phyloP scores from a whole-genome alignment of 1,140 invertebrate genomes.

The Trachymyrmex septentrionalis region DNA sequence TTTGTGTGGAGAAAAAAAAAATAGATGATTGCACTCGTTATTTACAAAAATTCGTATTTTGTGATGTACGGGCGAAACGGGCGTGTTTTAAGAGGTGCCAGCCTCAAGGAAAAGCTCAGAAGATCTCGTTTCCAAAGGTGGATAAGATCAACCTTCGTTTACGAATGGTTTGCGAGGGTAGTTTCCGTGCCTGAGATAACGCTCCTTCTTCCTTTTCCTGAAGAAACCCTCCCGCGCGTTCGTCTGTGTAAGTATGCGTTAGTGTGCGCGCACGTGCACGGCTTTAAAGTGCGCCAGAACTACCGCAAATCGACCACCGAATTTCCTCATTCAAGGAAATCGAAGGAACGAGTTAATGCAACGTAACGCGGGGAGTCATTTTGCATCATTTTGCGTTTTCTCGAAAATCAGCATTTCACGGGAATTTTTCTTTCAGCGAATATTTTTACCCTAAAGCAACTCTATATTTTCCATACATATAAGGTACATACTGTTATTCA shows the following conservation, averaged over 20 bases:
- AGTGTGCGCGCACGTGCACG: not conserved
- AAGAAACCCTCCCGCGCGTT: slow-evolving; percentile 4
- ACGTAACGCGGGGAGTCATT: not conserved
- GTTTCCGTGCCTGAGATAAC: slow-evolving; percentile 69
- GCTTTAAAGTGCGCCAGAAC: slow-evolving; percentile 38
- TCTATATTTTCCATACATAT: not conserved
- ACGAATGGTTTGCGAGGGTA: slow-evolving; percentile 64
- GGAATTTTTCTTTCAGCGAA: slow-evolving; percentile 59
- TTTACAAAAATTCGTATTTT: not conserved
- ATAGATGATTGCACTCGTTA: not conserved
- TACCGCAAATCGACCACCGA: slow-evolving; percentile 54
- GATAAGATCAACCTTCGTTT: slow-evolving; percentile 72
- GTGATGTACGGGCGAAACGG: too few relatives aligned
- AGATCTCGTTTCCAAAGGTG: slow-evolving; percentile 54
- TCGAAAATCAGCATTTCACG: slow-evolving; percentile 37
- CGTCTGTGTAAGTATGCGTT: not conserved
- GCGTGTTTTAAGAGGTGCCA: not conserved
- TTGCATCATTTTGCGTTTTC: slow-evolving; percentile 30
- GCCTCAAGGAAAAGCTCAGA: slow-evolving; percentile 24
- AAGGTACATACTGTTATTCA: not conserved
- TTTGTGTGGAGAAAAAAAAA: not conserved
- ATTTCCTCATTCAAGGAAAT: slow-evolving; percentile 41
- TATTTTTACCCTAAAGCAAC: slow-evolving; percentile 10
- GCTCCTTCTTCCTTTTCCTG: slow-evolving; percentile 58
- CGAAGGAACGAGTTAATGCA: slow-evolving; percentile 25